Percentiles rank a stretch among this genome's conserved stretches.
Conservation (phyloP, 2,797 vertebrate genomes). For the Enteromius trimaculatus region DNA sequence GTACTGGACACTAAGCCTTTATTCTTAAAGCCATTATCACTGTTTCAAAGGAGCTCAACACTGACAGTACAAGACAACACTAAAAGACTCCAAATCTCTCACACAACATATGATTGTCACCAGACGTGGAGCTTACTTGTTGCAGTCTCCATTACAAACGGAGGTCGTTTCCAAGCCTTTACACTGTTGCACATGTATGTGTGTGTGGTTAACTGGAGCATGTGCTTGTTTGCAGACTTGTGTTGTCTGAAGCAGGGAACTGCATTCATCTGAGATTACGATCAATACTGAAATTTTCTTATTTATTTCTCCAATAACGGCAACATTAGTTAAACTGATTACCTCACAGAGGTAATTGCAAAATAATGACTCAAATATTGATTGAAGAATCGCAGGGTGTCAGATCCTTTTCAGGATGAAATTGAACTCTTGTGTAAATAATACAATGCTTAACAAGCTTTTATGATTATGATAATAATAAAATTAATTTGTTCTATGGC, state of each 20-base stretch:
- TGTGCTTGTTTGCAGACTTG: slow-evolving; percentile 12
- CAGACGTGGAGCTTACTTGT: slow-evolving; percentile 16
- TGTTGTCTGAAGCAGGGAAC: not conserved
- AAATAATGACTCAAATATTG: slow-evolving; percentile 40
- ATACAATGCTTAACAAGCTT: not conserved
- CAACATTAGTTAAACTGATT: slow-evolving; percentile 50
- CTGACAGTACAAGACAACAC: slow-evolving; percentile 18
- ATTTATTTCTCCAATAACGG: slow-evolving; percentile 42
- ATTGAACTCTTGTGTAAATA: slow-evolving; percentile 19
- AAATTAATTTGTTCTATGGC: not conserved
- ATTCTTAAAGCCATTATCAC: slow-evolving; percentile 30
- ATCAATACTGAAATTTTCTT: slow-evolving; percentile 31
- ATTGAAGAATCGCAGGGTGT: slow-evolving; percentile 6
- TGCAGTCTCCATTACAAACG: slow-evolving; percentile 10
- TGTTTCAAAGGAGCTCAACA: slow-evolving; percentile 40
- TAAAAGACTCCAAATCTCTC: slow-evolving; percentile 10
- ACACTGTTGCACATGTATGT: not conserved
- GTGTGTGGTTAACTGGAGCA: slow-evolving; percentile 23
- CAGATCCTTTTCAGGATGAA: not conserved
- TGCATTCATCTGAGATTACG: slow-evolving; percentile 16
- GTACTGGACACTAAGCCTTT: slow-evolving; percentile 5
- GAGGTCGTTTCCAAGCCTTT: not conserved
- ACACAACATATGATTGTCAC: slow-evolving; percentile 30
- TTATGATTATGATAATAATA: not conserved
- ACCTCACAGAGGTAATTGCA: slow-evolving; percentile 36